Conservation (phyloP, 2,113 vertebrate genomes). For the Lampris incognitus region DNA sequence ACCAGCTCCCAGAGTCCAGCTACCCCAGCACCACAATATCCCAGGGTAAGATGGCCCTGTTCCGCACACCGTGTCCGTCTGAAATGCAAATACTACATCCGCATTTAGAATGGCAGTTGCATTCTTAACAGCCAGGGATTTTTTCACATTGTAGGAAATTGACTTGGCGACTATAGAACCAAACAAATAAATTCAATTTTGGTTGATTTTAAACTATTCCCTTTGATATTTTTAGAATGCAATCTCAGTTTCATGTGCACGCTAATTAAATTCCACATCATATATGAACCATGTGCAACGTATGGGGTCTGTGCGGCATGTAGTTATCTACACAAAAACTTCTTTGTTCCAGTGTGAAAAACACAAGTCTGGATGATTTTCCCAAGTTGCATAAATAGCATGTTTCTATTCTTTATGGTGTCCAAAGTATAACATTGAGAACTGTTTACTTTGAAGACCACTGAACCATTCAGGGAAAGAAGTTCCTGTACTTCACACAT, state of each 20-base stretch:
- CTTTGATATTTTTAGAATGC: conserved; percentile 37
- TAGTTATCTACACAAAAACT: conserved; percentile 60
- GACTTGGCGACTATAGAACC: too few relatives aligned
- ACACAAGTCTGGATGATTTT: conserved; percentile 11
- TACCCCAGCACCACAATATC: conserved; percentile 91
- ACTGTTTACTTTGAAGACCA: not conserved
- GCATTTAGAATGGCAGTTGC: too few relatives aligned
- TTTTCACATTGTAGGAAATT: too few relatives aligned
- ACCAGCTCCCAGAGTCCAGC: conserved; percentile 94
- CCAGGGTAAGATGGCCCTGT: conserved; percentile 85
- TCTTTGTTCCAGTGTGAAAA: conserved; percentile 46
- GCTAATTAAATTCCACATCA: conserved; percentile 49
- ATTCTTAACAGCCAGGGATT: too few relatives aligned
- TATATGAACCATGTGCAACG: conserved; percentile 53
- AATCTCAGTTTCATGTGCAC: conserved; percentile 44
- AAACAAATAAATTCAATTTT: conserved; percentile 50
- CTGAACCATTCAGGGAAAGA: conserved; percentile 2
- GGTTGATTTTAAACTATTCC: conserved; percentile 52
- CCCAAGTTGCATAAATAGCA: not conserved
- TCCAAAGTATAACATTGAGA: conserved; percentile 12
- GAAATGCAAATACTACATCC: not conserved
- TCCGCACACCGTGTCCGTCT: not conserved
- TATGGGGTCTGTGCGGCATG: conserved; percentile 53
- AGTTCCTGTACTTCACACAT: conserved; percentile 28
- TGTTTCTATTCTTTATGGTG: conserved; percentile 3